These are phyloP conservation scores for Todiramphus chloris DNA, from an alignment of 2,113 vertebrate genomes.

Conservation along the genomic window DNA sequence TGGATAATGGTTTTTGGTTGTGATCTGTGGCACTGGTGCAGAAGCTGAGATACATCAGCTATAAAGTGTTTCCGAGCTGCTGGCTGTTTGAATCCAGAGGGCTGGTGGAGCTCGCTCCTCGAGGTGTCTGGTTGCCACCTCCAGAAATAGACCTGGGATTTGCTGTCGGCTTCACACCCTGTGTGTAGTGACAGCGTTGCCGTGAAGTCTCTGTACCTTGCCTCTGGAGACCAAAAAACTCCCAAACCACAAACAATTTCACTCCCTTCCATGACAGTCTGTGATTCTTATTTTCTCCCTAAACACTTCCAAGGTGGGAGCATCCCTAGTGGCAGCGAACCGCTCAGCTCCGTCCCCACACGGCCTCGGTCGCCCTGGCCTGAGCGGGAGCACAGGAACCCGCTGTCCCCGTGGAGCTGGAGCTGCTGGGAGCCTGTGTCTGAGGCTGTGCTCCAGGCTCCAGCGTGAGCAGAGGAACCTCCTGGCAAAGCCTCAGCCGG, in stretches of 20 bases:
- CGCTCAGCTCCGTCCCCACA: neutral
- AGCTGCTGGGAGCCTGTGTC: neutral
- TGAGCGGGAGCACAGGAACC: neutral
- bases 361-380: neutral
- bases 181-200: accelerated
- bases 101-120: neutral
- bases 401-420: neutral
- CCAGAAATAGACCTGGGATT: neutral
- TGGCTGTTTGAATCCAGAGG: accelerated
- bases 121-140: neutral
- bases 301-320: neutral
- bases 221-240: neutral
- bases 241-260: neutral
- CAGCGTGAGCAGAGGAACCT: neutral
- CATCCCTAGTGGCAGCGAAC: neutral
- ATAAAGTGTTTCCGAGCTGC: neutral
- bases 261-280: neutral
- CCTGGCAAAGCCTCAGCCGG: neutral
- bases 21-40: neutral
- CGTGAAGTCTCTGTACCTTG: neutral
- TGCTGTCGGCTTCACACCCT: neutral
- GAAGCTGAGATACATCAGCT: neutral
- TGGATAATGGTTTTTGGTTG: neutral
- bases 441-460: neutral
- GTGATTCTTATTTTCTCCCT: neutral